A percentile compares a stretch with the other conserved stretches of the same genome.
Conservation (phyloP, 2,113 vertebrate species). For the Nematolebias whitei region DNA sequence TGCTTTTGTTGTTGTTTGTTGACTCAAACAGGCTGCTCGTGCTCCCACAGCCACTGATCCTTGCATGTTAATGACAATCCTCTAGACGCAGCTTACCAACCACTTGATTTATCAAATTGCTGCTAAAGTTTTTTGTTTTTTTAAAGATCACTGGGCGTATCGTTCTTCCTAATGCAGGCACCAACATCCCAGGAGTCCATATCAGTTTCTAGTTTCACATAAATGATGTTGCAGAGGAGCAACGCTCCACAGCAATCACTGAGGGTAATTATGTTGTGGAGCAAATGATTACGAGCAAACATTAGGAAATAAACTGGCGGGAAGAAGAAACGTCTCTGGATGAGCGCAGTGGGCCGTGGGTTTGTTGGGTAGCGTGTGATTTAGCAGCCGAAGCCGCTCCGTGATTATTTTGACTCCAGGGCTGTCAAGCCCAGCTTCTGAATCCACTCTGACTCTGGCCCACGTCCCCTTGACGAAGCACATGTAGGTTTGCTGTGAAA, state of each 20-base stretch:
- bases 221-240: constrained; percentile 9
- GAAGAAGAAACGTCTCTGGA: not conserved
- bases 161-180: not conserved
- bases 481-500: constrained; percentile 12
- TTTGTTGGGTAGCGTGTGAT: constrained; percentile 34
- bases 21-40: too few species aligned
- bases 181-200: constrained; percentile 4
- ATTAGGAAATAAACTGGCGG: constrained; percentile 29
- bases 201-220: constrained; percentile 7
- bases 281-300: constrained; percentile 38
- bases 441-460: constrained; percentile 25
- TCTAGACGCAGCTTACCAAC: too few species aligned
- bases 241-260: constrained; percentile 17
- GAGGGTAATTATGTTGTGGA: constrained; percentile 21
- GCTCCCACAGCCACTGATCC: too few species aligned
- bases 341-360: constrained; percentile 7
- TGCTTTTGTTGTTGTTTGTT: too few species aligned
- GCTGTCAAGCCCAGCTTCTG: constrained; percentile 8
- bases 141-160: too few species aligned
- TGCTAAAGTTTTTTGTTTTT: constrained; percentile 10
- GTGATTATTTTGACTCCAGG: constrained; percentile 27
- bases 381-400: constrained; percentile 1
- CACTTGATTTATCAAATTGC: not conserved
- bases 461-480: constrained; percentile 24
- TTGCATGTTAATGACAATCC: too few species aligned